A percentile compares a stretch with the other conserved stretches of the same genome.
Conservation (phyloP, 1,140 invertebrate species). For the Diachasma alloeum region DNA sequence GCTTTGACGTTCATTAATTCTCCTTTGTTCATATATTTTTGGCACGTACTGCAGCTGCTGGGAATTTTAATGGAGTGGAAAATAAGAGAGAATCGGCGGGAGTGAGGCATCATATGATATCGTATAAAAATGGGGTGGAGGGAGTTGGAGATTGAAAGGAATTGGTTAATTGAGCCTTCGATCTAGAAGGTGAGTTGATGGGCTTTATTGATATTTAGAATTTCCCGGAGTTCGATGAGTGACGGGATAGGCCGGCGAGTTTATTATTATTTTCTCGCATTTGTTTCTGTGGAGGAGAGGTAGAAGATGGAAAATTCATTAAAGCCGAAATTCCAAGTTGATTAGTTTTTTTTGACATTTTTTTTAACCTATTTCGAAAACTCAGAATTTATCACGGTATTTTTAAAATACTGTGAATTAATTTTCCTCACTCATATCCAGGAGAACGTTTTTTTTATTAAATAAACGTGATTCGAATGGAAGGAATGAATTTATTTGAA, state of each 20-base stretch:
- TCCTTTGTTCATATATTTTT: background rate
- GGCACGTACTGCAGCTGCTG: background rate
- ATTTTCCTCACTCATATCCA: too few species aligned
- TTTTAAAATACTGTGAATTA: too few species aligned
- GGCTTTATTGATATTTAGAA: background rate
- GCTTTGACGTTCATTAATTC: background rate
- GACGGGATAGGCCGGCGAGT: background rate
- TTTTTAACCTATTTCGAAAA: too few species aligned
- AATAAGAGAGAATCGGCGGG: background rate
- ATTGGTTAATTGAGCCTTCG: background rate
- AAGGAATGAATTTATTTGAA: too few species aligned
- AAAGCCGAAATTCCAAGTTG: too few species aligned
- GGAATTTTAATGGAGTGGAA: conserved; percentile 2
- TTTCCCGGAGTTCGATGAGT: background rate
- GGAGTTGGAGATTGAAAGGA: background rate
- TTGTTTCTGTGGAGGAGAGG: too few species aligned
- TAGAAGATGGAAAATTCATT: too few species aligned
- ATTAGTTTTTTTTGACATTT: too few species aligned
- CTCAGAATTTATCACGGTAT: too few species aligned
- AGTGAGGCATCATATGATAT: background rate
- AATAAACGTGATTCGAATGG: too few species aligned
- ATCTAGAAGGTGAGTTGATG: background rate
- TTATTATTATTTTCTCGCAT: background rate
- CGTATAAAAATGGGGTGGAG: background rate
- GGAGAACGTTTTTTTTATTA: too few species aligned